Evolutionary conservation across 2,113 vertebrate species (phyloP).

Genomic region (Lipophrys pholis): DNA sequence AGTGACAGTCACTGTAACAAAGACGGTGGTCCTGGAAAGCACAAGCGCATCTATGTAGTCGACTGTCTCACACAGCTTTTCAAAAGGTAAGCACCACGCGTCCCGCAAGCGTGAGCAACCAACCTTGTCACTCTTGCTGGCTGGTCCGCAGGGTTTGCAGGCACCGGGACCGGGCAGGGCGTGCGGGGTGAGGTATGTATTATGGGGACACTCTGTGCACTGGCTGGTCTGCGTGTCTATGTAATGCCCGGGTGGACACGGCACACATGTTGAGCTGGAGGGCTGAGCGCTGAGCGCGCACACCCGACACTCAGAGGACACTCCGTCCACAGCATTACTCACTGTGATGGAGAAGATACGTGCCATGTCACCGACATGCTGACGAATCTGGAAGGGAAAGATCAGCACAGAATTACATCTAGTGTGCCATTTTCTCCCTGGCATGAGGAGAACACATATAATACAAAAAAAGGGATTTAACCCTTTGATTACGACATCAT

Average conservation of each 20-base stretch:
- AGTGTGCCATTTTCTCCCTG: too few relatives aligned
- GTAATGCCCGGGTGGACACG: constrained; percentile 93
- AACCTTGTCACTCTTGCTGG: constrained; percentile 89
- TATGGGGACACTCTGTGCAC: constrained; percentile 89
- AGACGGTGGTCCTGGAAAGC: constrained; percentile 88
- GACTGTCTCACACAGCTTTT: constrained; percentile 46
- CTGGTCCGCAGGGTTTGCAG: constrained; percentile 91
- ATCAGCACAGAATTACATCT: neutral
- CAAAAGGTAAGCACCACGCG: neutral
- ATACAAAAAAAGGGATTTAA: too few relatives aligned
- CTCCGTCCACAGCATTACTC: constrained; percentile 91
- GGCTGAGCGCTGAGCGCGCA: constrained; percentile 89
- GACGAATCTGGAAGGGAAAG: constrained; percentile 84
- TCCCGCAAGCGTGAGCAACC: neutral
- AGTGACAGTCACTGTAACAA: constrained; percentile 94
- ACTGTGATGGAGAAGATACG: constrained; percentile 93
- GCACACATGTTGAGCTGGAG: constrained; percentile 90
- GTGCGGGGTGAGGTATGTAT: constrained; percentile 90
- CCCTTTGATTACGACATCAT: too few relatives aligned
- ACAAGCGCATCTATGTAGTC: neutral
- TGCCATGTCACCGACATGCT: constrained; percentile 88
- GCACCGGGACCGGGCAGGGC: constrained; percentile 87
- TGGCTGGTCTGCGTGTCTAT: constrained; percentile 89
- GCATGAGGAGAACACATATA: too few relatives aligned
- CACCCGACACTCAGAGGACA: constrained; percentile 88